Evolutionary conservation across 2,888 invertebrate genomes (phyloP), one percentile per base, ranked within the genome.

Genomic region (Unio pictorum): DNA sequence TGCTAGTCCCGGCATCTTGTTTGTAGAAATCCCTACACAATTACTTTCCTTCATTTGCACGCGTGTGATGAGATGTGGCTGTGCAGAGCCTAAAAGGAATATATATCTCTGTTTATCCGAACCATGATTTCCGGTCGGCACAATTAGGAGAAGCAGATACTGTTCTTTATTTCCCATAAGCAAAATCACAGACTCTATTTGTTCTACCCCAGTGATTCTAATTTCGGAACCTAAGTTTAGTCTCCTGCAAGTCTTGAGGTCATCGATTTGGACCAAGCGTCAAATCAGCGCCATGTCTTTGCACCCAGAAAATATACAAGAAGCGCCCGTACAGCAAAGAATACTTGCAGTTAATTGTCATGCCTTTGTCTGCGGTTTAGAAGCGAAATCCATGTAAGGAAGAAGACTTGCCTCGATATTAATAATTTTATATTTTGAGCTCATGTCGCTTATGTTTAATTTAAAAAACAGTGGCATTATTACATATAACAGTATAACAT

Each of bases 121-220:
- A 61, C 64, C 65, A 55, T 71, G 69, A 71, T 69, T 74, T 74
- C 73, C 71, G 74, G 66, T 67, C 64, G 71, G 54, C 71, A 64
- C 74, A 71, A 74, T 74, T 74, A 74, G 66, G 68, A 69, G 61
- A 65, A 69, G 62, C 74, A 61, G 74, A 68, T 71, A 59, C 45
- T 67, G 56, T 68, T 68, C 74, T 67, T 71, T 73, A 73, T 76
- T 76, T 76, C 75, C 75, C 71, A 76, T 71, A 76, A 76, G 75
- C 64, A 73, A 73, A 75, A 70, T 71, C 73, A 68, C 67, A 62
- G 66, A 76, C 71, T 76, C 73, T 71, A 76, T 76, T 76, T 73
- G 75, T 76, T 76, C 71, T 66, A 69, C 73, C 57, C 66, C 62
- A 63, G 8, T 68, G 63, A 58, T 63, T 71, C 70, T 73, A 76